Evolutionary conservation across 1,140 invertebrate genomes (phyloP).

Genomic region (Lepidotrigona ventralis): DNA sequence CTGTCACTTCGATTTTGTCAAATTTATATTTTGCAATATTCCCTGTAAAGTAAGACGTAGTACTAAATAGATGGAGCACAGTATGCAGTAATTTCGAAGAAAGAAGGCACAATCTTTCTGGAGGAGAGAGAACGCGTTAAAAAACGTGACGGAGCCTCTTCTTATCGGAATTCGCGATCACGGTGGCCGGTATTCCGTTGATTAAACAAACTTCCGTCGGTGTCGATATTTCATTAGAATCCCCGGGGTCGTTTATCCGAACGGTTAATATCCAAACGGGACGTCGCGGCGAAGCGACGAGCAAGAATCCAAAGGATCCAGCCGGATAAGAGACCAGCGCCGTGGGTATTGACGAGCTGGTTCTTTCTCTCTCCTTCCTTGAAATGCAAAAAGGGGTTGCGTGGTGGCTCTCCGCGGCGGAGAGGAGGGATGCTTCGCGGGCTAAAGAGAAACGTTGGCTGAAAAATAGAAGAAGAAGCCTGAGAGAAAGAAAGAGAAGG

Average conservation of each 20-base stretch:
- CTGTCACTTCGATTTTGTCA: too few species aligned
- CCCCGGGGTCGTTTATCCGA: slow-evolving; percentile 55
- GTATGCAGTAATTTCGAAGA: not conserved
- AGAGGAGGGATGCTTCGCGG: slow-evolving; percentile 18
- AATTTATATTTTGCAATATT: not conserved
- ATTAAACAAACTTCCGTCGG: slow-evolving; percentile 62
- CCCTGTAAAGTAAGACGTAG: too few species aligned
- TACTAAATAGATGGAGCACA: too few species aligned
- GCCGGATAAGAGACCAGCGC: slow-evolving; percentile 21
- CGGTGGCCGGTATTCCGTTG: slow-evolving; percentile 40
- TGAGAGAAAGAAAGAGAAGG: slow-evolving; percentile 1
- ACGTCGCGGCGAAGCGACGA: slow-evolving; percentile 2
- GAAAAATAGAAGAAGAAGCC: slow-evolving; percentile 40
- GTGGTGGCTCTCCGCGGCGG: slow-evolving; percentile 12
- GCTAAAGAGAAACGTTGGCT: slow-evolving; percentile 10
- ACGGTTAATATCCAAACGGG: slow-evolving; percentile 59
- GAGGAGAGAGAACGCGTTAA: not conserved
- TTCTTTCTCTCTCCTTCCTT: slow-evolving; percentile 36
- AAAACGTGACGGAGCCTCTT: not conserved
- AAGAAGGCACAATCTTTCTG: too few species aligned
- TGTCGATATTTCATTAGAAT: slow-evolving; percentile 64
- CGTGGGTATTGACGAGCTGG: slow-evolving; percentile 44
- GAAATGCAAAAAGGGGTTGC: slow-evolving; percentile 65
- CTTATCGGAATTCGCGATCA: slow-evolving; percentile 33
- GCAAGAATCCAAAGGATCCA: slow-evolving; percentile 55